Base-by-base conservation (phyloP, 1,140 invertebrate species). In the Bombus affinis region DNA sequence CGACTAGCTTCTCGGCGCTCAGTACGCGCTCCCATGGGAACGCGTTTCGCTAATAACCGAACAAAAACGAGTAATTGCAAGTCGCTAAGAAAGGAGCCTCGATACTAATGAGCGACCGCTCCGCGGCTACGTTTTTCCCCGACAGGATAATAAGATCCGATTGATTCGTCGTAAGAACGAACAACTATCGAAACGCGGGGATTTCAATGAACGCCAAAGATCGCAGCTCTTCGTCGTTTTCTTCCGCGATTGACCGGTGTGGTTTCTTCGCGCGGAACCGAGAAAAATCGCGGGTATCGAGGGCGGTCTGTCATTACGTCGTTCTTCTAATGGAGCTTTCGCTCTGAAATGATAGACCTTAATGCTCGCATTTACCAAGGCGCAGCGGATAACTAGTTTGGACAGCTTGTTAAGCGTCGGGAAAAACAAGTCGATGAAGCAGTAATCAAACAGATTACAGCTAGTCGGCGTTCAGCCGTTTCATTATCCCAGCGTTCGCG, bases 331-430 rank as follows among this genome's bases (percentile, higher is more conserved):
- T 87, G 68, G 74, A 81, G 53, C 80, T 79, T 74, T 81, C 59
- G 73, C 74, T 71, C 68, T 44, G 81, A 81, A 89, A 87, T 71
- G 76, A 83, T 44, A 59, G 57, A 68, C 18, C 75, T 81, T 84
- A 86, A 89, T 90, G 88, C 62, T 77, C 66, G 85, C 85, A 65
- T 83, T 90, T 89, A 89, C 73, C 74, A 44, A 44, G 77, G 79
- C 76, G 70, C 68, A 81, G 73, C 68, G 71, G 70, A 86, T 86
- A 87, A 84, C 85, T 85, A 87, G 85, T 87, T 87, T 81, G 71
- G 79, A 71, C 85, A 85, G 83, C 68, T 88, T 80, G 75, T 83
- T 83, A 76, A 47, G 59, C 62, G 28, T 25, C 15, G 81, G 37
- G 35, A 76, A 68, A 83, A 83, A 83, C 81, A 57, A 35, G 59